Base-by-base conservation (phyloP, 2,888 invertebrate genomes). In the Drosophila algonquin region DNA sequence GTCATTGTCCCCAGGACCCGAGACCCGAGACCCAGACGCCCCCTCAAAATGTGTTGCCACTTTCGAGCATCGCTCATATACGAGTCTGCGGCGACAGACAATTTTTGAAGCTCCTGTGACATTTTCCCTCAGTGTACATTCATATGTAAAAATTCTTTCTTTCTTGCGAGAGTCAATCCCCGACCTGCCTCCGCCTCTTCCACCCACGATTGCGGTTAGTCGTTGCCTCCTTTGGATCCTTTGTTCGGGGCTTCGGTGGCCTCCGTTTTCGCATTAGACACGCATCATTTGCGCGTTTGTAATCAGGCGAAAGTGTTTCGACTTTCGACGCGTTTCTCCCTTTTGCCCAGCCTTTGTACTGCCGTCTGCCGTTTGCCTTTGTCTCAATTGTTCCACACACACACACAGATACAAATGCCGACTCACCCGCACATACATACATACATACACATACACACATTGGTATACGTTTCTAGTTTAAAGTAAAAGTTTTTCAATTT, bases 201-300 rank as follows among this genome's bases (percentile, higher is more conserved):
- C 30, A 21, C 8, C 46, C 14, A 40, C 40, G 40, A n/a, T 40
- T 54, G 68, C 45, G 68, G 61, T 75, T 64, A 55, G 57, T 47
- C 51, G 47, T 21, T 18, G 44, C 56, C 27, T 21, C 21, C 21
- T 21, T 21, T 46, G 40, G 40, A 51, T 55, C 58, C 58, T 47
- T 65, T 67, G 59, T 59, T 67, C 67, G 58, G 44, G 35, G 55
- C 59, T 47, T 57, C 58, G 60, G 65, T 52, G 53, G 67, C 65
- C 72, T 68, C 78, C 70, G 70, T 62, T 60, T 73, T 74, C 79
- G 83, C 86, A 87, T 87, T 89, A 87, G 88, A 73, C 84, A 89
- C 89, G 87, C 87, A 84, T 87, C 87, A 87, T 87, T 87, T 87
- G 81, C 78, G 87, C 82, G 81, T 81, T 89, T 86, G 86, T 89